Conservation (phyloP, 2,888 invertebrate genomes). For the Tipula vernalis region DNA sequence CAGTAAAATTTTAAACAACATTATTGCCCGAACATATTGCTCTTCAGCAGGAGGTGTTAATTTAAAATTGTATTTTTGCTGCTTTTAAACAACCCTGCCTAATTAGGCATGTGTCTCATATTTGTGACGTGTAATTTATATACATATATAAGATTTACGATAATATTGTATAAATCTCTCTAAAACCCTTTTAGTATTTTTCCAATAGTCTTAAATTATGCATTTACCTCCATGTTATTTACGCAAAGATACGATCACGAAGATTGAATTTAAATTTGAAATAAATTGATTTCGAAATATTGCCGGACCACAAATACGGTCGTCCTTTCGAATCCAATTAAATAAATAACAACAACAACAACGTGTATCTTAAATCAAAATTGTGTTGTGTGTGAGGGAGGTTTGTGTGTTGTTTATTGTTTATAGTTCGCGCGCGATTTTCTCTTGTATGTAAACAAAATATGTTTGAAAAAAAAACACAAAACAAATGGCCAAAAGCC, state of each 20-base stretch:
- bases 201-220: neutral
- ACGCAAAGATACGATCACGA: neutral
- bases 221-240: neutral
- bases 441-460: neutral
- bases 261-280: neutral
- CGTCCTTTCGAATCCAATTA: neutral
- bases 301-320: neutral
- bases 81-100: too few species aligned
- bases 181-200: neutral
- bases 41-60: too few species aligned
- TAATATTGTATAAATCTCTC: too few species aligned
- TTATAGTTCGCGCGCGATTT: neutral
- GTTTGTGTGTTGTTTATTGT: neutral
- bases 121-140: neutral
- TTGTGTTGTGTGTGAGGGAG: neutral
- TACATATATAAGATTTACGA: neutral
- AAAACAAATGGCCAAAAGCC: neutral
- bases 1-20: too few species aligned
- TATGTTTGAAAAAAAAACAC: neutral
- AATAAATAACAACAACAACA: neutral
- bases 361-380: neutral
- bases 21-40: too few species aligned
- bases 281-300: neutral
- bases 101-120: too few species aligned
- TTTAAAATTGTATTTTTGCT: too few species aligned